phyloP scores from a whole-genome alignment of 2,113 vertebrate species.

The Oncorhynchus tshawytscha region DNA sequence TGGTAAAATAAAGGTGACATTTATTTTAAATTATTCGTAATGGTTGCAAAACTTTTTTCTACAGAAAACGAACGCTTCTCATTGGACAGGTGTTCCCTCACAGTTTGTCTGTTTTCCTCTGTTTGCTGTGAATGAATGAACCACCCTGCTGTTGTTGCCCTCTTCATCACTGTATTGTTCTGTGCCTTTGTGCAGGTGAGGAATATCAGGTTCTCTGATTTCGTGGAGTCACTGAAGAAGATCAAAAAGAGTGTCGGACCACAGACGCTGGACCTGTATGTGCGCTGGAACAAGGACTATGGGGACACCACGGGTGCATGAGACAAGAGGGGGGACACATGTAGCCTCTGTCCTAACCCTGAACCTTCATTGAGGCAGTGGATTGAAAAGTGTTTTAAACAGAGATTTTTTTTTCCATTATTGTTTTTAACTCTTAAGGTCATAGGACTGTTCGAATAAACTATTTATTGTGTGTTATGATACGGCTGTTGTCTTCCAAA shows the following conservation, averaged over 20 bases:
- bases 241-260: slow-evolving; percentile 86
- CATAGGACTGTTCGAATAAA: neutral
- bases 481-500: no score
- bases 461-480: no score
- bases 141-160: neutral
- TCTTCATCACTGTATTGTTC: neutral
- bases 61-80: no score
- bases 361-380: no score
- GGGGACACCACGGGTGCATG: slow-evolving; percentile 84
- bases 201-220: slow-evolving; percentile 77
- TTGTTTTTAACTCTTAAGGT: neutral
- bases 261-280: slow-evolving; percentile 81
- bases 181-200: slow-evolving; percentile 73
- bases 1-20: no score
- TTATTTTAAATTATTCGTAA: no score
- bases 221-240: slow-evolving; percentile 85
- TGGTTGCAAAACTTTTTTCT: no score
- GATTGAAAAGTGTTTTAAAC: no score
- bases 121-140: neutral
- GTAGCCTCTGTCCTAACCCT: no score
- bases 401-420: no score
- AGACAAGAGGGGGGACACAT: slow-evolving; percentile 32
- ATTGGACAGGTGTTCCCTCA: no score
- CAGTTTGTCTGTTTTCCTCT: slow-evolving; percentile 12
- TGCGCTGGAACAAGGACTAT: slow-evolving; percentile 86